Percentiles rank a stretch among this genome's conserved stretches.
Conservation (phyloP, 2,113 vertebrate species). For the Abramis brama region DNA sequence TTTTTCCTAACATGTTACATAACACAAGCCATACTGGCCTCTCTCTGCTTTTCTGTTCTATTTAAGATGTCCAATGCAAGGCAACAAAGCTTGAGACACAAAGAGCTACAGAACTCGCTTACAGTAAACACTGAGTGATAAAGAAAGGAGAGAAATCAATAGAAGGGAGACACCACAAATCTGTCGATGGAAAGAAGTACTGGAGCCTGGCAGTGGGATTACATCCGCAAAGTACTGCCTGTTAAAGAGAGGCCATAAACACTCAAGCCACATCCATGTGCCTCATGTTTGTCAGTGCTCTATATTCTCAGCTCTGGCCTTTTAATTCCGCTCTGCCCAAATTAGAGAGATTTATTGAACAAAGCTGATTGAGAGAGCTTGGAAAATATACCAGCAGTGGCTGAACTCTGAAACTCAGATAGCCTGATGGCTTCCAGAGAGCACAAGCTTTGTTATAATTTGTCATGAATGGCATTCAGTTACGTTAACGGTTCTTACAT, state of each 20-base stretch:
- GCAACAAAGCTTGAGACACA: slow-evolving; percentile 57
- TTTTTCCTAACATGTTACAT: slow-evolving; percentile 53
- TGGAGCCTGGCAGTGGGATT: slow-evolving; percentile 63
- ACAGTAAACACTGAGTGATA: slow-evolving; percentile 68
- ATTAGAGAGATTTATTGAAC: slow-evolving; percentile 48
- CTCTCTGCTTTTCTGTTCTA: slow-evolving; percentile 38
- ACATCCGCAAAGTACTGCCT: slow-evolving; percentile 67
- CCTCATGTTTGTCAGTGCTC: slow-evolving; percentile 56
- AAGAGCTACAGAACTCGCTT: slow-evolving; percentile 74
- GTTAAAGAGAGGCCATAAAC: slow-evolving; percentile 56
- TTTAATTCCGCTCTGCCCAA: slow-evolving; percentile 40
- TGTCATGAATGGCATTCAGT: neutral
- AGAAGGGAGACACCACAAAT: slow-evolving; percentile 71
- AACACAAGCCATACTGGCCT: slow-evolving; percentile 56
- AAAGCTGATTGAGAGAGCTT: slow-evolving; percentile 15
- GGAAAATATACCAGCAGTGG: neutral
- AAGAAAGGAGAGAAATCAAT: slow-evolving; percentile 73
- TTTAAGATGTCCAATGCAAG: slow-evolving; percentile 40
- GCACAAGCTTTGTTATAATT: neutral
- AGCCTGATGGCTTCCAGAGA: slow-evolving; percentile 32
- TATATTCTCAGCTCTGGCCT: slow-evolving; percentile 27
- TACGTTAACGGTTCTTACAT: neutral
- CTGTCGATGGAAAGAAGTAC: slow-evolving; percentile 66
- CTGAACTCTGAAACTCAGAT: slow-evolving; percentile 18
- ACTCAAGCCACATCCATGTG: slow-evolving; percentile 32